A percentile compares a stretch with the other conserved stretches of the same genome.
Evolutionary conservation across 2,113 vertebrate species (phyloP).

Genomic region (Barbus barbus): DNA sequence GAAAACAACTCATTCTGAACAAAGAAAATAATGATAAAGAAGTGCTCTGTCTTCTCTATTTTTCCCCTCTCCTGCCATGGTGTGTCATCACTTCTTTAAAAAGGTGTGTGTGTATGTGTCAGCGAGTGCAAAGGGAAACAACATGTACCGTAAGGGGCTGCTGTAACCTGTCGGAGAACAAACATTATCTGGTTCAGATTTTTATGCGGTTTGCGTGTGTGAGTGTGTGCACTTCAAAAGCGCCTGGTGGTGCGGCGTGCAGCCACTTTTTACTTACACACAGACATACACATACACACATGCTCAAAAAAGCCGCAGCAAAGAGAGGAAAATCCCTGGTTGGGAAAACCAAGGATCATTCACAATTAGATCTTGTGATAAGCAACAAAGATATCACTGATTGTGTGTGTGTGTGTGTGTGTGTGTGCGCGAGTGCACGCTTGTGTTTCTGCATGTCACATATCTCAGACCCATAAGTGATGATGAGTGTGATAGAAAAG

Average conservation of each 20-base stretch:
- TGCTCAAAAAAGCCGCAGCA: constrained; percentile 2
- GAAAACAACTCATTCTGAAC: not conserved
- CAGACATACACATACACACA: constrained; percentile 42
- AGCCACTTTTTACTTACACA: constrained; percentile 33
- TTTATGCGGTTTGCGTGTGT: constrained; percentile 28
- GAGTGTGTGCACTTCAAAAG: constrained; percentile 24
- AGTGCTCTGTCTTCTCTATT: not conserved
- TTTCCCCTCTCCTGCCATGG: not conserved
- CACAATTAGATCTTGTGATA: constrained; percentile 51
- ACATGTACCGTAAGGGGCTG: constrained; percentile 28
- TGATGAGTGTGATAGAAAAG: not conserved
- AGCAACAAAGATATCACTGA: constrained; percentile 26
- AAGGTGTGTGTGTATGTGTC: not conserved
- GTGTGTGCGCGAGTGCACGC: not conserved
- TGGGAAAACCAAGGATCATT: constrained; percentile 55
- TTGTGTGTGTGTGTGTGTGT: not conserved
- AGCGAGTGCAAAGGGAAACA: constrained; percentile 26
- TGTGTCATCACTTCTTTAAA: constrained; percentile 32
- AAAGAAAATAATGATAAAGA: not conserved
- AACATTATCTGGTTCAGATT: constrained; percentile 29
- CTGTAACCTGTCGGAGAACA: constrained; percentile 39
- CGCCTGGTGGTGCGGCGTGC: constrained; percentile 10
- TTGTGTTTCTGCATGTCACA: constrained; percentile 9
- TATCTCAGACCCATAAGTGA: not conserved
- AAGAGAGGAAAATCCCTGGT: constrained; percentile 56